Evolutionary conservation across 2,797 vertebrate genomes (phyloP), one percentile per base, ranked within the genome.

Genomic region (Molossus molossus): DNA sequence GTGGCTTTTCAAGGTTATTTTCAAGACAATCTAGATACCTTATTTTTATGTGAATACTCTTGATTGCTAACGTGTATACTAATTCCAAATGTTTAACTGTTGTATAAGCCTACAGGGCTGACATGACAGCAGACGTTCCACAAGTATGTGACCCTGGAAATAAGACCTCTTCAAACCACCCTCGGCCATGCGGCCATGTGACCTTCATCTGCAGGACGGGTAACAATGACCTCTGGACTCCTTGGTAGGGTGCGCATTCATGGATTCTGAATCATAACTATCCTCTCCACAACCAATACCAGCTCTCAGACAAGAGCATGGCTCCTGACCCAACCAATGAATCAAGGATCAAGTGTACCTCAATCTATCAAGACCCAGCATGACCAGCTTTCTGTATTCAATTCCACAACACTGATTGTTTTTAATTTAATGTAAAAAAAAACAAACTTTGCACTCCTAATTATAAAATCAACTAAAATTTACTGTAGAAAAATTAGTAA

Each of bases 11-110:
- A 69, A 87, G 48, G 29, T 75, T 84, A 73, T 83, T 81, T 86
- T 33, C 76, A 85, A 79, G 55, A 76, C 53, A 90, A 53, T 11
- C 48, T 13, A 40, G 18, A 45, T 45, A 65, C 67, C 57, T 95
- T 29, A 87, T 87, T 94, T 77, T 93, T 96, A 62, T 48, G 9
- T 79, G 23, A 91, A 18, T 53, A 73, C 5, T 48, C 18, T n/a
- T 64, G 37, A 84, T 67, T 79, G 55, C 75, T 87, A 91, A 87
- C 48, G 27, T 0, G 23, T 18, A 33, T 20, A 20, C 13, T 58
- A 77, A 90, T 87, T 87, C 57, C 29, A 81, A 45, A 76, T 94
- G 33, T 72, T 55, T 50, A 40, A 55, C n/a, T 48, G 14, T 58
- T 25, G 13, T 14, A 14, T 37, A 88, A 62, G 4, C 20, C 89